Percentiles rank a stretch among this genome's conserved stretches.
Evolutionary conservation across 1,140 invertebrate species (phyloP).

Genomic region (Penaeus vannamei): DNA sequence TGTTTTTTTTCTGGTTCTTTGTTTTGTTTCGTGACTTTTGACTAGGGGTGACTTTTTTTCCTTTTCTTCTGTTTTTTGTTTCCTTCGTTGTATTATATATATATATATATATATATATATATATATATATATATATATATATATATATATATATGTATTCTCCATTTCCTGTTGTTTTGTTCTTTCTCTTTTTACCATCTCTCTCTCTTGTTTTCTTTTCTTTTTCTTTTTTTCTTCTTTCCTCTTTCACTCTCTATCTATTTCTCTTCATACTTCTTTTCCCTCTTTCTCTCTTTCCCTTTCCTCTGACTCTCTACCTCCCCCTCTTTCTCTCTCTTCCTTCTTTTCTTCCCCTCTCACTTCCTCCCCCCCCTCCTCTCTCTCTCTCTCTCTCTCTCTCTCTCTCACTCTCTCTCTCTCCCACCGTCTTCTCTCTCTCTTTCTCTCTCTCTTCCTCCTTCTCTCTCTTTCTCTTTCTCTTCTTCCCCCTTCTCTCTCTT

Average conservation of each 20-base stretch:
- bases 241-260: background rate
- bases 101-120: too few species aligned
- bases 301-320: background rate
- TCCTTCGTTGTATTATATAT: too few species aligned
- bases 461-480: conserved; percentile 10
- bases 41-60: too few species aligned
- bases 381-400: background rate
- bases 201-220: background rate
- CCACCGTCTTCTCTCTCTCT: background rate
- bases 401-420: conserved; percentile 26
- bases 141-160: too few species aligned
- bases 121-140: too few species aligned
- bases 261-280: background rate
- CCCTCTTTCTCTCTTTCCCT: background rate
- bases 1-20: too few species aligned
- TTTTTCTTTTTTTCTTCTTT: background rate
- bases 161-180: too few species aligned
- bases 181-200: background rate
- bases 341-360: background rate
- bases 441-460: background rate
- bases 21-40: too few species aligned
- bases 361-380: background rate
- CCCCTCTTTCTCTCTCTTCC: background rate
- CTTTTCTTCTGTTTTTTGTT: too few species aligned
- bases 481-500: conserved; percentile 4